phyloP scores from a whole-genome alignment of 2,113 vertebrate species.

The Lagopus leucura region DNA sequence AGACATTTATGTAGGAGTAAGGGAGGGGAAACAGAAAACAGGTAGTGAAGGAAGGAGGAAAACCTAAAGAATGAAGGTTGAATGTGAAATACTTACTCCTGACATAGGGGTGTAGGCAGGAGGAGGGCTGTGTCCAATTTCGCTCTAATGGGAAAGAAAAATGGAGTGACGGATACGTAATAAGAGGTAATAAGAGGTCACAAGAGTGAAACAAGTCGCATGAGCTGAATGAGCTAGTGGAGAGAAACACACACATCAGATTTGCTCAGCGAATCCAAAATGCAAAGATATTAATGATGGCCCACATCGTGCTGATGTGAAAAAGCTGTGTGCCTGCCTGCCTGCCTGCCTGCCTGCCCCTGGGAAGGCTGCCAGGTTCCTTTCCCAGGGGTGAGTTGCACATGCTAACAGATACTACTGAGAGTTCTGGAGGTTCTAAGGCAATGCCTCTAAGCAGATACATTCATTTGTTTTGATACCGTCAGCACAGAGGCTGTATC shows the following conservation, averaged over 20 bases:
- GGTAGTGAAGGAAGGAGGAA: background rate
- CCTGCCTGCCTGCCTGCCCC: background rate
- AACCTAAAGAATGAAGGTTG: constrained; percentile 71
- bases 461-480: background rate
- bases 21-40: constrained; percentile 36
- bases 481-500: background rate
- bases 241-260: constrained; percentile 58
- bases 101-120: constrained; percentile 85
- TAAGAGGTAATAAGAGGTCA: constrained; percentile 77
- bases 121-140: constrained; percentile 88
- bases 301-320: background rate
- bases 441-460: background rate
- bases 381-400: background rate
- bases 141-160: constrained; percentile 86
- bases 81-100: constrained; percentile 82
- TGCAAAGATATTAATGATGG: background rate
- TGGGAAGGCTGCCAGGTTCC: background rate
- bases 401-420: background rate
- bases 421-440: background rate
- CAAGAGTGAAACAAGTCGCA: constrained; percentile 71
- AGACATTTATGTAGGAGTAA: constrained; percentile 4
- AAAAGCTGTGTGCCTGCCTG: background rate
- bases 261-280: constrained; percentile 19
- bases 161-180: constrained; percentile 82
- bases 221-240: constrained; percentile 65